Evolutionary conservation across 2,113 vertebrate species (phyloP).

Genomic region (Polypterus senegalus): DNA sequence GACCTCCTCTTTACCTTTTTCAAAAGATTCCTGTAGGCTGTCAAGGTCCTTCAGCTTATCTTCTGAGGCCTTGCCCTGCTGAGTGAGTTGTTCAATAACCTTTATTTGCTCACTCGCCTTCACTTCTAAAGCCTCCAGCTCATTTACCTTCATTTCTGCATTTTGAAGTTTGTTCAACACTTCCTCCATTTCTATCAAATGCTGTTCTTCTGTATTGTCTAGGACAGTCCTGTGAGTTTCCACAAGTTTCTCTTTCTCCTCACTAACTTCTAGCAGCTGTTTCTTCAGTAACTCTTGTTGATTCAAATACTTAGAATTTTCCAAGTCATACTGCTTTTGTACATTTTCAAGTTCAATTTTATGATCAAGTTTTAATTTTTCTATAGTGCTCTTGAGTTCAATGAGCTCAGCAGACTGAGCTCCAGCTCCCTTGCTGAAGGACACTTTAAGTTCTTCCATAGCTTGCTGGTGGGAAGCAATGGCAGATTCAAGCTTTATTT

Average conservation of each 20-base stretch:
- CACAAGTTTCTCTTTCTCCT: constrained; percentile 70
- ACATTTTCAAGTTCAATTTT: constrained; percentile 52
- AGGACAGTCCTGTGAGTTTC: constrained; percentile 61
- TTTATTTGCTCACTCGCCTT: constrained; percentile 49
- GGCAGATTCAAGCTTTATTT: constrained; percentile 68
- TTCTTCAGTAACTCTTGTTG: constrained; percentile 53
- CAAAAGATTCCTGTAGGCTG: constrained; percentile 54
- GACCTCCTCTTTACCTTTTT: constrained; percentile 70
- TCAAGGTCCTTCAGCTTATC: constrained; percentile 62
- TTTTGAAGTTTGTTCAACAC: constrained; percentile 78
- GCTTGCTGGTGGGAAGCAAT: constrained; percentile 72
- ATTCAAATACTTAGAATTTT: constrained; percentile 35
- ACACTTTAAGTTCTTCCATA: constrained; percentile 73
- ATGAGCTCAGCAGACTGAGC: constrained; percentile 58
- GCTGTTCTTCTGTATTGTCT: constrained; percentile 80
- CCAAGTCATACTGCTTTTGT: constrained; percentile 44
- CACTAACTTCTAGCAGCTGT: constrained; percentile 44
- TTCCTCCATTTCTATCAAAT: constrained; percentile 95
- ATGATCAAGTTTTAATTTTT: constrained; percentile 62
- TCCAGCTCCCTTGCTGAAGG: constrained; percentile 65
- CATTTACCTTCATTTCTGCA: constrained; percentile 77
- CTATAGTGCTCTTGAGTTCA: constrained; percentile 63
- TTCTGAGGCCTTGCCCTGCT: constrained; percentile 57
- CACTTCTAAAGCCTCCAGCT: constrained; percentile 64
- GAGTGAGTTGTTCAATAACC: constrained; percentile 47